Percentiles rank a stretch among this genome's conserved stretches.
Conservation (phyloP, 2,113 vertebrate species). For the Isurus oxyrinchus region DNA sequence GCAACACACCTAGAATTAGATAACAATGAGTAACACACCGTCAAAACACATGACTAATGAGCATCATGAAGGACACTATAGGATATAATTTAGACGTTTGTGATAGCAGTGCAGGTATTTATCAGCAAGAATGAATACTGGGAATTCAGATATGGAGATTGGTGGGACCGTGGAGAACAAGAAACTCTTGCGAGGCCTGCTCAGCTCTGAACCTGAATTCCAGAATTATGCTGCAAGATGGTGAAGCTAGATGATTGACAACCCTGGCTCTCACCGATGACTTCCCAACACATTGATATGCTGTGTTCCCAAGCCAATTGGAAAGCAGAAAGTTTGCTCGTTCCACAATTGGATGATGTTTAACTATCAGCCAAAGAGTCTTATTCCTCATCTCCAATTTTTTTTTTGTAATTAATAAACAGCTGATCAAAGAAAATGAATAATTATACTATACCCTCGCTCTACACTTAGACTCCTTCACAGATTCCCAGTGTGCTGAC, state of each 20-base stretch:
- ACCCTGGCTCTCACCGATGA: neutral
- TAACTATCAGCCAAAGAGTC: neutral
- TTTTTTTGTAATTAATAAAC: neutral
- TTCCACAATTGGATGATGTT: neutral
- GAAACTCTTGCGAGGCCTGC: neutral
- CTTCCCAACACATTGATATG: too few species aligned
- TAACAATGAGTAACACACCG: neutral
- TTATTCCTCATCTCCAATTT: neutral
- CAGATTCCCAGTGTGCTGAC: too few species aligned
- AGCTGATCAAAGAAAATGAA: neutral
- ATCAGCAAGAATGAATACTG: neutral
- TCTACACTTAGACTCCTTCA: too few species aligned
- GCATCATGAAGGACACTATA: neutral
- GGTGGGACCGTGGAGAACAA: neutral
- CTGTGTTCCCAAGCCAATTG: neutral
- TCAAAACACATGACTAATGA: neutral
- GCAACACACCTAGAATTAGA: slow-evolving; percentile 61
- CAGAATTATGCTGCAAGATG: neutral
- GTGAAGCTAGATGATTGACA: neutral
- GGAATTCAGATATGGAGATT: neutral
- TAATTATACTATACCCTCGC: too few species aligned
- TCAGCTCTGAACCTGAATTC: neutral
- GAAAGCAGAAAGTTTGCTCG: neutral
- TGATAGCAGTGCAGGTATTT: neutral
- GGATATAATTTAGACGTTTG: neutral